Evolutionary conservation across 2,888 invertebrate genomes (phyloP).

Genomic region (Drosophila suboccidentalis): DNA sequence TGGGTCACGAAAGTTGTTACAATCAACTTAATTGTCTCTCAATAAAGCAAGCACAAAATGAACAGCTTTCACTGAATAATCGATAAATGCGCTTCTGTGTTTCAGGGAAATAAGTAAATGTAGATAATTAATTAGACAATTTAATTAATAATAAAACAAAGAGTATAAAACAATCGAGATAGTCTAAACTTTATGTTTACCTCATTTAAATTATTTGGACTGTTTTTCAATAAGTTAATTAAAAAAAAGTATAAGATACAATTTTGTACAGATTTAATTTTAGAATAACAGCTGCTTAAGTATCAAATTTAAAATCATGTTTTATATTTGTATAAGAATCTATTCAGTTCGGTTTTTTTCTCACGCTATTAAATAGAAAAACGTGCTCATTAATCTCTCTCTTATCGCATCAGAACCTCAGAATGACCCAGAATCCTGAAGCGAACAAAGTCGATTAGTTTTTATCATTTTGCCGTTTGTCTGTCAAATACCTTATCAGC

Average conservation of each 20-base stretch:
- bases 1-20: conserved; percentile 35
- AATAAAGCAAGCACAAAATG: background rate
- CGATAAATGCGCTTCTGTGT: background rate
- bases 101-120: background rate
- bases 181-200: too few species aligned
- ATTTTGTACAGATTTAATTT: too few species aligned
- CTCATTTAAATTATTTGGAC: too few species aligned
- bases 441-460: conserved; percentile 1
- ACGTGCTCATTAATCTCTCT: background rate
- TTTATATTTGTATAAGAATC: too few species aligned
- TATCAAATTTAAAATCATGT: too few species aligned
- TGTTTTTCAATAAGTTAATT: too few species aligned
- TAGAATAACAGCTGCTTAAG: too few species aligned
- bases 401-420: background rate
- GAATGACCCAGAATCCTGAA: background rate
- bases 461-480: conserved; percentile 6
- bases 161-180: background rate
- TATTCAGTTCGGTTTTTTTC: background rate
- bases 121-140: background rate
- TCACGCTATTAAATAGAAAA: background rate
- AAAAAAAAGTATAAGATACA: too few species aligned
- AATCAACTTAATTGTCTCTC: conserved; percentile 4
- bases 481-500: conserved; percentile 22
- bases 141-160: background rate
- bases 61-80: background rate